phyloP scores from a whole-genome alignment of 2,113 vertebrate genomes.

The Salvator merianae region DNA sequence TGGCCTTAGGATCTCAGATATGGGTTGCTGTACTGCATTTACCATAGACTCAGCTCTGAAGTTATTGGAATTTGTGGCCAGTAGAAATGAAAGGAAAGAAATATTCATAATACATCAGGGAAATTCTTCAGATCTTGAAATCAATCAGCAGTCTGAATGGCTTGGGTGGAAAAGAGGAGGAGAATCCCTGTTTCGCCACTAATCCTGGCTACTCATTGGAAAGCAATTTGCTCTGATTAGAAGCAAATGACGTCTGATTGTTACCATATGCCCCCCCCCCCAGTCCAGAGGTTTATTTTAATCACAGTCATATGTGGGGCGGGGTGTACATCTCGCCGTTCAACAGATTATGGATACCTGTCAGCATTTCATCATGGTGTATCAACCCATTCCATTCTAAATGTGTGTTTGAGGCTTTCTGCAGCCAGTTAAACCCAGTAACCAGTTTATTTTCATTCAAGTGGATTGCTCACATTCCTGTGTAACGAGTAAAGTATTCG shows the following conservation, averaged over 20 bases:
- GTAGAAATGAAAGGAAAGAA: background rate
- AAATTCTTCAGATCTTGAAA: background rate
- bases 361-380: background rate
- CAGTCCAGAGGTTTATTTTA: background rate
- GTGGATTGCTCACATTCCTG: background rate
- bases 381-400: background rate
- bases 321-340: background rate
- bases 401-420: background rate
- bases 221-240: background rate
- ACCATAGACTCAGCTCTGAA: background rate
- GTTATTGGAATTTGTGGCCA: background rate
- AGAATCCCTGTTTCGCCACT: background rate
- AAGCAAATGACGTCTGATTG: background rate
- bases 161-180: too few relatives aligned
- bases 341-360: background rate
- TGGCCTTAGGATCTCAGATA: background rate
- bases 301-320: background rate
- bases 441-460: background rate
- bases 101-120: background rate
- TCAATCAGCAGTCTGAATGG: background rate
- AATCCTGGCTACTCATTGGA: background rate
- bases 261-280: background rate
- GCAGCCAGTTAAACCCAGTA: too few relatives aligned
- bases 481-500: too few relatives aligned
- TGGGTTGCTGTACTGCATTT: background rate